Base-by-base conservation (phyloP, 2,797 vertebrate species). In the Enteromius treurensis region DNA sequence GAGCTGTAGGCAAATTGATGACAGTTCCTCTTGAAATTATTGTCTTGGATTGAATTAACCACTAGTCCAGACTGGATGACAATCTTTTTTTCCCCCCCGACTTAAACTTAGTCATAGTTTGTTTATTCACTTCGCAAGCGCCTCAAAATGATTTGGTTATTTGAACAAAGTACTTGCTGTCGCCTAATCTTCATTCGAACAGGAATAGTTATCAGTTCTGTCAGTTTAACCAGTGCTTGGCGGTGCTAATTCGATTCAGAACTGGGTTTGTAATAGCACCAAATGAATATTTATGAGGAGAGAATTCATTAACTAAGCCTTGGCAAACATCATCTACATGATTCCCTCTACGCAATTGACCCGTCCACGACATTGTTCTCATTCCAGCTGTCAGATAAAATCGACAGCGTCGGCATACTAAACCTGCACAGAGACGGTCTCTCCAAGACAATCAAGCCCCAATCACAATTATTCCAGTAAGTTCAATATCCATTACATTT, bases 201-300 rank as follows among this genome's bases (percentile, higher is more conserved):
- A 51, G 51, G 84, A 85, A 86, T 53, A 77, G 51, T 78, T 83
- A 85, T 88, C 75, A 75, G 82, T 88, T 65, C 70, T 53, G 83
- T 82, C 79, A 70, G 69, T 69, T 84, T 77, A 85, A 89, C 51
- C 81, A 75, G 45, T 21, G 68, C 86, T 87, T 89, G 81, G 86
- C 60, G 77, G 69, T 78, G 77, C 74, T 88, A 80, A 89, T 89
- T 86, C 73, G 84, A 89, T 87, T 86, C 79, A 60, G 69, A 67
- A 51, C 79, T 45, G 80, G 80, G 80, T 81, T 80, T 26, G 64
- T 42, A 17, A 71, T 42, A 82, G 82, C 67, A 70, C 73, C 86
- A 80, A 60, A 82, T 58, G 32, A 85, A 51, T 37, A 78, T 79
- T 78, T 49, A 75, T 84, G 45, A 67, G 82, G 7, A 74, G 47